Percentiles rank a stretch among this genome's conserved stretches.
Conservation (phyloP, 2,888 invertebrate genomes). For the Brachyptera putata region DNA sequence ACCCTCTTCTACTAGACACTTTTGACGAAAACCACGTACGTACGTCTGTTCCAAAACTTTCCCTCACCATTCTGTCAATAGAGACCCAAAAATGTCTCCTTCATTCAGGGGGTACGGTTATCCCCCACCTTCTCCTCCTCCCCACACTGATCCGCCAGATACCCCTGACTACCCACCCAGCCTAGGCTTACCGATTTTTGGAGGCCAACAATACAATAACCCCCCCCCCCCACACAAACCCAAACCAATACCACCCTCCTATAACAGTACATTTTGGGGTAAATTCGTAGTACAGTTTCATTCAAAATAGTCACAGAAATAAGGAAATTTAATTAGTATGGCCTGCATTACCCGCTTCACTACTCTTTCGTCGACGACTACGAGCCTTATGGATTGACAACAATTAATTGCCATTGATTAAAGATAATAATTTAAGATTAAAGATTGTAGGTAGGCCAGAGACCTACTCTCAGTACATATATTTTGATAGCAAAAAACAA, state of each 20-base stretch:
- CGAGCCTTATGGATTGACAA: too few relatives aligned
- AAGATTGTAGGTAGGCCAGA: too few relatives aligned
- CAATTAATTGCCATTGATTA: too few relatives aligned
- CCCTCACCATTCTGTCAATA: conserved; percentile 13
- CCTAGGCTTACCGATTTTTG: conserved; percentile 9
- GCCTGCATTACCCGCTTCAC: background rate
- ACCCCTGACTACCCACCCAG: background rate
- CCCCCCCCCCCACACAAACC: background rate
- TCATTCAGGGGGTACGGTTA: background rate
- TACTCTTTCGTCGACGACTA: too few relatives aligned
- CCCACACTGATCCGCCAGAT: background rate
- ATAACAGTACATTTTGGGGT: conserved; percentile 8
- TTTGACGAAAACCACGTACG: conserved; percentile 11
- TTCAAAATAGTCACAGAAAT: background rate
- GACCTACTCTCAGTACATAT: too few relatives aligned
- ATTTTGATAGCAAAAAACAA: too few relatives aligned
- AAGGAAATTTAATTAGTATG: background rate
- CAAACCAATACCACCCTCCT: conserved; percentile 7
- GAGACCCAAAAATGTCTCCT: conserved; percentile 15
- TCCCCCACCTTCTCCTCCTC: background rate
- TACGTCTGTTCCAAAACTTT: conserved; percentile 12
- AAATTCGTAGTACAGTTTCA: conserved; percentile 3
- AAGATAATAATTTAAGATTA: too few relatives aligned
- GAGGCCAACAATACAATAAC: conserved; percentile 15
- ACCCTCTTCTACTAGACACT: too few relatives aligned